phyloP scores from a whole-genome alignment of 2,113 vertebrate genomes.

The Halichoerus grypus region DNA sequence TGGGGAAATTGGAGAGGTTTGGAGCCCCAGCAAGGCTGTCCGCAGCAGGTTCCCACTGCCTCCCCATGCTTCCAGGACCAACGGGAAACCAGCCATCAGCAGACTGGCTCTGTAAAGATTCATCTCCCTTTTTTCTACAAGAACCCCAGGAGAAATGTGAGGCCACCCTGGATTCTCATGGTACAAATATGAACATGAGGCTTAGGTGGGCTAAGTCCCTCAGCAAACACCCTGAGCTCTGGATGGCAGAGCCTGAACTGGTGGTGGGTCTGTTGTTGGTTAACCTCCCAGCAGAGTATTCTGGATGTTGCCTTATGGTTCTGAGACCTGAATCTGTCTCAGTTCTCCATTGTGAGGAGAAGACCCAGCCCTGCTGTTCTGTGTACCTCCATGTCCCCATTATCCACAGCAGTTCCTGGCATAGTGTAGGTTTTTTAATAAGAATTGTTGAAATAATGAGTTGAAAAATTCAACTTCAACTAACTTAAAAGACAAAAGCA shows the following conservation, averaged over 20 bases:
- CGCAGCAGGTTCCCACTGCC: not conserved
- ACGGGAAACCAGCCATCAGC: not conserved
- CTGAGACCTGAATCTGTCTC: not conserved
- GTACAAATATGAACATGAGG: not conserved
- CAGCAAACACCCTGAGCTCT: not conserved
- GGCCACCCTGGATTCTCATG: not conserved
- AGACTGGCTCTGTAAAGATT: not conserved
- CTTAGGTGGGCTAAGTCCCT: not conserved
- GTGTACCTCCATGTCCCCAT: not conserved
- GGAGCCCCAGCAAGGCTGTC: not conserved
- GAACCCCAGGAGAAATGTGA: not conserved
- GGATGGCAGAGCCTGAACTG: not conserved
- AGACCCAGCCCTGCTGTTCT: not conserved
- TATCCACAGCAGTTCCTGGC: not conserved
- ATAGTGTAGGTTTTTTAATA: not conserved
- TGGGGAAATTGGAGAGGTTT: not conserved
- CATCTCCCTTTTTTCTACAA: not conserved
- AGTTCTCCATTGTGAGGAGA: no score
- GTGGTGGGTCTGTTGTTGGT: not conserved
- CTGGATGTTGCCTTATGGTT: not conserved
- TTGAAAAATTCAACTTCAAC: not conserved
- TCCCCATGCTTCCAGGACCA: not conserved
- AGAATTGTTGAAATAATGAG: not conserved
- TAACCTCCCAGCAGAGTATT: not conserved
- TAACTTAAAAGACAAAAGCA: not conserved